Evolutionary conservation across 2,113 vertebrate genomes (phyloP).

Genomic region (Coracopsis vasa): DNA sequence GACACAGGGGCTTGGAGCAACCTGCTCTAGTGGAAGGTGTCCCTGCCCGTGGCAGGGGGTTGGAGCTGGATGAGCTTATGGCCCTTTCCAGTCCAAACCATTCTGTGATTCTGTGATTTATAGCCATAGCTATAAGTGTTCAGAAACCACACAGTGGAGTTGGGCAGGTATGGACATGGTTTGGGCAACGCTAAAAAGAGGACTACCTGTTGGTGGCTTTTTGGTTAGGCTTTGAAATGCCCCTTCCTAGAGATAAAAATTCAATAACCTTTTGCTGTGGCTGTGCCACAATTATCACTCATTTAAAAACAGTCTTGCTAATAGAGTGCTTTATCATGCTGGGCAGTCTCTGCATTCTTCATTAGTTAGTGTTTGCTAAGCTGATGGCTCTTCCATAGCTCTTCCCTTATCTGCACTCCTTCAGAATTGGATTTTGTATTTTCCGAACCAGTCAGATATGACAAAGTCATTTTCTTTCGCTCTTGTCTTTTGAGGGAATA

Average conservation of each 20-base stretch:
- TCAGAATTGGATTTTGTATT: conserved; percentile 98
- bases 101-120: neutral
- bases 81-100: neutral
- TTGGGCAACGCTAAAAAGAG: neutral
- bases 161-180: neutral
- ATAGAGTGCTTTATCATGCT: conserved; percentile 89
- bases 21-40: neutral
- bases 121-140: neutral
- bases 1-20: neutral
- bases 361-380: conserved; percentile 98
- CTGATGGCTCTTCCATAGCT: conserved; percentile 81
- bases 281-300: conserved; percentile 93
- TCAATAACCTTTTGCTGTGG: conserved; percentile 83
- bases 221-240: conserved; percentile 61
- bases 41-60: neutral
- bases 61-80: neutral
- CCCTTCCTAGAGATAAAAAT: conserved; percentile 87
- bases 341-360: conserved; percentile 88
- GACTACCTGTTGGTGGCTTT: conserved; percentile 42
- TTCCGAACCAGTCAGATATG: conserved; percentile 88
- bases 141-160: neutral
- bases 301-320: conserved; percentile 85
- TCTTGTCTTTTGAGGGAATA: conserved; percentile 82
- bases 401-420: conserved; percentile 87
- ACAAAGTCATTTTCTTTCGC: conserved; percentile 90